Evolutionary conservation across 2,113 vertebrate species (phyloP).

Genomic region (Neotragus pygmaeus): DNA sequence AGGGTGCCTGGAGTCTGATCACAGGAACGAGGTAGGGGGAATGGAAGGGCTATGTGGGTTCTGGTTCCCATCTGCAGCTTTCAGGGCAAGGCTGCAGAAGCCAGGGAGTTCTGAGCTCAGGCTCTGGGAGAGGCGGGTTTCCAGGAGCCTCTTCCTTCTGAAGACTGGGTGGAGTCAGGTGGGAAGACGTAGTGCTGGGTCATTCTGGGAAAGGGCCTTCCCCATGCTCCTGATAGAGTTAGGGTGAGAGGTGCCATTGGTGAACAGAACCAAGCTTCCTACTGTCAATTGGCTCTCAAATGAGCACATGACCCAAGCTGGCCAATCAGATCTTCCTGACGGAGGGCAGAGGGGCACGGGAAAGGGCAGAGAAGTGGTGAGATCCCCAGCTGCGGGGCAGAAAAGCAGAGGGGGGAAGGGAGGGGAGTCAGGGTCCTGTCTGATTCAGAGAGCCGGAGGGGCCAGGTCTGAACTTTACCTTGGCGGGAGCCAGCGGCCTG

Average conservation of each 20-base stretch:
- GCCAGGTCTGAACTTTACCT: too few species aligned
- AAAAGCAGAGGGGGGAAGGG: too few species aligned
- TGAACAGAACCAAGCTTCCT: neutral
- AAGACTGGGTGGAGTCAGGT: neutral
- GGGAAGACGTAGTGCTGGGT: fast-evolving
- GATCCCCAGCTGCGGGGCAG: fast-evolving
- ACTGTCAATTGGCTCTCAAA: neutral
- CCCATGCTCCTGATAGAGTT: fast-evolving
- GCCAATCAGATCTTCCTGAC: neutral
- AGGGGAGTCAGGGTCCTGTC: fast-evolving
- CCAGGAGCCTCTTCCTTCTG: neutral
- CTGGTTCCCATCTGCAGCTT: neutral
- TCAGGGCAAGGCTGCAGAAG: neutral
- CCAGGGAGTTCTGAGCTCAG: neutral
- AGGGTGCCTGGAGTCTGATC: neutral
- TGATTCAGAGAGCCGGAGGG: neutral
- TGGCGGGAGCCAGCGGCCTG: neutral
- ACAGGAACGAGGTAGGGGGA: neutral
- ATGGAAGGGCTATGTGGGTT: neutral
- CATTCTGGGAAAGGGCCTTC: neutral
- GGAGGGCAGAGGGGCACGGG: fast-evolving
- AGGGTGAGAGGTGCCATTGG: neutral
- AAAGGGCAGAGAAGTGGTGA: fast-evolving
- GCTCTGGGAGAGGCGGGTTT: neutral
- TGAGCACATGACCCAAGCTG: neutral